Base-by-base conservation (phyloP, 2,888 invertebrate species). In the Anthophora plumipes region DNA sequence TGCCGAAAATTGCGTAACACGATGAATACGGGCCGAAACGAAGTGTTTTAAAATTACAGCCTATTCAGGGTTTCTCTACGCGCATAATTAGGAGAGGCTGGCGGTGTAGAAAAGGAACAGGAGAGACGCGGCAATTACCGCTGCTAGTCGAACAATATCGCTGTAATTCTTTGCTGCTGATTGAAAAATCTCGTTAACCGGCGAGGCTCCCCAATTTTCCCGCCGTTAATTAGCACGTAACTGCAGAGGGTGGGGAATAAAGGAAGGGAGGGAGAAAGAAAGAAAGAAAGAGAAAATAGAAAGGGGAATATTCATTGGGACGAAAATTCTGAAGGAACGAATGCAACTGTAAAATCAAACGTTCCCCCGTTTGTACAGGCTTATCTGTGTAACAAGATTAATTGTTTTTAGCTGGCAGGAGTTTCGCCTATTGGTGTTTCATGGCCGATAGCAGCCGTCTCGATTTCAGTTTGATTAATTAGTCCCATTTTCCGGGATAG, bases 401-500 rank as follows among this genome's bases (percentile, higher is more conserved):
- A 90, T 90, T 88, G 88, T 84, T 88, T 73, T 86, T 85, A 85
- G 86, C 83, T 85, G 68, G 61, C 54, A 41, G n/a, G 50, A 25
- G 20, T 63, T 70, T 73, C 66, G n/a, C 70, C 55, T 41, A 31
- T 57, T 63, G 48, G 63, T 31, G 74, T 14, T 55, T 66, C 63
- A 55, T 50, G 31, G 66, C 69, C 74, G 83, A 83, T 85, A 84
- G 83, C 79, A 71, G 84, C 74, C 37, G 79, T 73, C 82, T 80
- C 84, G 87, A 88, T 87, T 84, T 59, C 68, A 71, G 76, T 88
- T 88, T 86, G 86, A 90, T 89, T 89, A 89, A 90, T 89, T 88
- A 85, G 85, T 84, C 83, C 71, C 86, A 86, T 85, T 89, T 86
- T 80, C 84, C 74, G 77, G 77, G 79, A 68, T 52, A 76, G 63